phyloP scores from a whole-genome alignment of 23 tunicate species.

The Aplidium turbinatum region DNA sequence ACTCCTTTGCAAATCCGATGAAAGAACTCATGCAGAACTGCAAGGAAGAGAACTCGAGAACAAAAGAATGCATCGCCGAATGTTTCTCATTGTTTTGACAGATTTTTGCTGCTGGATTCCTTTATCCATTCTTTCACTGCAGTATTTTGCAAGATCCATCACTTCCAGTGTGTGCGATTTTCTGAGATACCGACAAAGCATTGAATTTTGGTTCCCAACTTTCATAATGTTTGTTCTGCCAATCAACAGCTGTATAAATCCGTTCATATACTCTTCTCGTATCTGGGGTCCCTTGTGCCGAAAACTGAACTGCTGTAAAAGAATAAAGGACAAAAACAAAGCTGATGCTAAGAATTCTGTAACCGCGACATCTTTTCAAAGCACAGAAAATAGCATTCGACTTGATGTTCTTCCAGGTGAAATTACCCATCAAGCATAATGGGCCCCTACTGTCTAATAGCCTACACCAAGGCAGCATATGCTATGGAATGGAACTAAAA shows the following conservation, averaged over 20 bases:
- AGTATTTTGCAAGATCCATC: not conserved
- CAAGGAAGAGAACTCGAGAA: slow-evolving; percentile 23
- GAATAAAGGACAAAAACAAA: too few species aligned
- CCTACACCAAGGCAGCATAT: too few species aligned
- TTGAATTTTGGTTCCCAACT: slow-evolving; percentile 14
- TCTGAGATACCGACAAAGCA: not conserved
- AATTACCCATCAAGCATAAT: too few species aligned
- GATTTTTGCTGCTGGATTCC: slow-evolving; percentile 42
- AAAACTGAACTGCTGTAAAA: too few species aligned
- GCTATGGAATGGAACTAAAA: too few species aligned
- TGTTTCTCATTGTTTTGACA: slow-evolving; percentile 33
- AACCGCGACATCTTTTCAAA: too few species aligned
- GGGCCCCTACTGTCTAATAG: too few species aligned
- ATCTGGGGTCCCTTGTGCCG: slow-evolving; percentile 13
- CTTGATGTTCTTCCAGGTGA: too few species aligned
- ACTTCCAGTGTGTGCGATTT: not conserved
- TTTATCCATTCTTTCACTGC: not conserved
- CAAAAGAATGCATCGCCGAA: slow-evolving; percentile 23
- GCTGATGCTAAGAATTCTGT: too few species aligned
- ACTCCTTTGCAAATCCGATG: too few species aligned
- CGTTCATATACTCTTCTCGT: slow-evolving; percentile 24
- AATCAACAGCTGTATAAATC: slow-evolving; percentile 20
- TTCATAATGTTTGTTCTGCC: slow-evolving; percentile 10
- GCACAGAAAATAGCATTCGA: too few species aligned
- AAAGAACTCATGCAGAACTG: too few species aligned